Evolutionary conservation across 2,797 vertebrate genomes (phyloP).

Genomic region (Scolopax rusticola): DNA sequence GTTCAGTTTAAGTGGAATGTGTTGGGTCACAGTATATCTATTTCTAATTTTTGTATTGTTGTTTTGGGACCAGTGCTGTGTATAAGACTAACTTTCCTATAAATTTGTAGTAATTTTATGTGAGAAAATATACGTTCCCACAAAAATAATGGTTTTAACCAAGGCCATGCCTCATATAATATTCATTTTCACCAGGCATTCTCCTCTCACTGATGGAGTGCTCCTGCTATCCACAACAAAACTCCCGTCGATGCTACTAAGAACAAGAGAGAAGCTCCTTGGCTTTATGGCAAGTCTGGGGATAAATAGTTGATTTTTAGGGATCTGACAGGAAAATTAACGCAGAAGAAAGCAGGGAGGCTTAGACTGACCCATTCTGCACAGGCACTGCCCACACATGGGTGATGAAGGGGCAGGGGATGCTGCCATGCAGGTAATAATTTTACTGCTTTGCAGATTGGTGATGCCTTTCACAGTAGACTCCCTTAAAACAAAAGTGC

Average conservation of each 20-base stretch:
- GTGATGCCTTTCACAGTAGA: neutral
- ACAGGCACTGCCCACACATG: accelerated
- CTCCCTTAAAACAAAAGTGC: neutral
- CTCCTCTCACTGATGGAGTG: neutral
- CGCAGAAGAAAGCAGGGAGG: neutral
- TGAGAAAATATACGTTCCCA: neutral
- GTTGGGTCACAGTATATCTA: neutral
- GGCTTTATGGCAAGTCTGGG: neutral
- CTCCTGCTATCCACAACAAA: neutral
- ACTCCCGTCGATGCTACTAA: neutral
- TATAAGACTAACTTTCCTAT: neutral
- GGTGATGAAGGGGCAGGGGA: neutral
- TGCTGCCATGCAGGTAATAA: neutral
- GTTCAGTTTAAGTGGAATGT: neutral
- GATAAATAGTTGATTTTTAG: neutral
- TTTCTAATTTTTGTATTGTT: conserved; percentile 27
- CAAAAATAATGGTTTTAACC: neutral
- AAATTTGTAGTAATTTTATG: neutral
- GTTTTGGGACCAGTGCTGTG: neutral
- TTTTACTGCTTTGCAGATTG: neutral
- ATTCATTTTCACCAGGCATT: neutral
- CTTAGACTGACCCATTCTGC: neutral
- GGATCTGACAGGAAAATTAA: neutral
- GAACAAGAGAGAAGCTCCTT: neutral
- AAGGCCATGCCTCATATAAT: neutral